Conservation (phyloP, 2,888 invertebrate species). For the Isotomurus palustris region DNA sequence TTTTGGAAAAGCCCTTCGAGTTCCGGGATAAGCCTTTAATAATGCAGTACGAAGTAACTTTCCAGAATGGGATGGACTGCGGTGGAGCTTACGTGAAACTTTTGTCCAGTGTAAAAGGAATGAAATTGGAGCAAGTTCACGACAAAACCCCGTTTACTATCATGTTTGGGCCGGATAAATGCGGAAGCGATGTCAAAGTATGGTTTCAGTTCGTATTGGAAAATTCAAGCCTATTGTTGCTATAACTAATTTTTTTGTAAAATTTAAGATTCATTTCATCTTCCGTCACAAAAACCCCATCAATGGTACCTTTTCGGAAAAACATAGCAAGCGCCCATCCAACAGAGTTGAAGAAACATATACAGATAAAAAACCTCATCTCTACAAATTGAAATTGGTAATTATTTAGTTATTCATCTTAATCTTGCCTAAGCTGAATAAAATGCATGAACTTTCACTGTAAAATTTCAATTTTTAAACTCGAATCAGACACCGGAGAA, state of each 20-base stretch:
- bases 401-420: neutral
- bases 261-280: constrained; percentile 66
- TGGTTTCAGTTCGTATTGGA: neutral
- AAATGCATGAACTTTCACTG: neutral
- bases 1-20: constrained; percentile 70
- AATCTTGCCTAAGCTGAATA: neutral
- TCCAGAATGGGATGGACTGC: constrained; percentile 96
- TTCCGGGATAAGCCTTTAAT: constrained; percentile 77
- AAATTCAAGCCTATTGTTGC: neutral
- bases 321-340: constrained; percentile 89
- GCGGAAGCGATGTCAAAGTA: constrained; percentile 91
- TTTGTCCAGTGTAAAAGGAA: constrained; percentile 65
- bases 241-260: neutral
- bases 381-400: constrained; percentile 64
- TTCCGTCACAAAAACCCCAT: constrained; percentile 91
- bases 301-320: constrained; percentile 85
- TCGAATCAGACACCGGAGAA: constrained; percentile 49
- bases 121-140: constrained; percentile 72
- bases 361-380: constrained; percentile 88
- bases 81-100: constrained; percentile 97
- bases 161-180: constrained; percentile 99
- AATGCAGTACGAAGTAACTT: constrained; percentile 88
- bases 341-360: constrained; percentile 78
- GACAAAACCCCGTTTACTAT: constrained; percentile 97
- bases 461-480: neutral